Percentiles rank a stretch among this genome's conserved stretches.
Evolutionary conservation across 2,113 vertebrate genomes (phyloP).

Genomic region (Neotoma lepida): DNA sequence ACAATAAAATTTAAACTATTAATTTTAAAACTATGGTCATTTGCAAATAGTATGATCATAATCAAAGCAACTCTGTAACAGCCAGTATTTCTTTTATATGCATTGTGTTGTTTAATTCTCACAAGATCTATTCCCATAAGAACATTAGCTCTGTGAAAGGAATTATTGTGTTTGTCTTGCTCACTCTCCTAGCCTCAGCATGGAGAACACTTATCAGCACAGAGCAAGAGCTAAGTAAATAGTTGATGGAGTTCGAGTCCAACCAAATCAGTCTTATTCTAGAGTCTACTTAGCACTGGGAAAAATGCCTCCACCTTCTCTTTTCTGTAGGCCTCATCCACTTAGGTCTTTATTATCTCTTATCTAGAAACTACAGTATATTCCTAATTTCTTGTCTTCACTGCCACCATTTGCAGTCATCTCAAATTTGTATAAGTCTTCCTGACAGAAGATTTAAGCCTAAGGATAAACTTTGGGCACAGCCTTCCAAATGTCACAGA

Average conservation of each 20-base stretch:
- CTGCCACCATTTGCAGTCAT: not conserved
- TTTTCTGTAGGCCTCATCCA: not conserved
- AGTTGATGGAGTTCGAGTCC: not conserved
- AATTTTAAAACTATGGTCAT: conserved; percentile 17
- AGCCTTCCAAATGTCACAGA: not conserved
- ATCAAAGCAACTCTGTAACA: conserved; percentile 11
- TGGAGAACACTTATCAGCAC: not conserved
- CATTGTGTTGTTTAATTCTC: conserved; percentile 31
- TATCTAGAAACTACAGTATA: conserved; percentile 4
- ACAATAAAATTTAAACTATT: not conserved
- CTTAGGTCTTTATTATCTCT: conserved; percentile 5
- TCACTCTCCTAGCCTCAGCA: not conserved
- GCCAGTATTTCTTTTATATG: not conserved
- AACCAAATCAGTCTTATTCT: conserved; percentile 14
- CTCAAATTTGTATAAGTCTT: conserved; percentile 12
- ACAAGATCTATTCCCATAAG: not conserved
- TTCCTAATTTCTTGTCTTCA: not conserved
- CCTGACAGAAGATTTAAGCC: not conserved
- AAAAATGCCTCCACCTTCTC: not conserved
- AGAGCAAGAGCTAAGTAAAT: not conserved
- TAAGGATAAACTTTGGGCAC: not conserved
- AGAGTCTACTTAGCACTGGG: not conserved
- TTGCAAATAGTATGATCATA: not conserved
- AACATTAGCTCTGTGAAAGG: not conserved
- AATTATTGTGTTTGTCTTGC: not conserved